Conservation (phyloP, 2,797 vertebrate genomes). For the Enteromius thamalakanensis region DNA sequence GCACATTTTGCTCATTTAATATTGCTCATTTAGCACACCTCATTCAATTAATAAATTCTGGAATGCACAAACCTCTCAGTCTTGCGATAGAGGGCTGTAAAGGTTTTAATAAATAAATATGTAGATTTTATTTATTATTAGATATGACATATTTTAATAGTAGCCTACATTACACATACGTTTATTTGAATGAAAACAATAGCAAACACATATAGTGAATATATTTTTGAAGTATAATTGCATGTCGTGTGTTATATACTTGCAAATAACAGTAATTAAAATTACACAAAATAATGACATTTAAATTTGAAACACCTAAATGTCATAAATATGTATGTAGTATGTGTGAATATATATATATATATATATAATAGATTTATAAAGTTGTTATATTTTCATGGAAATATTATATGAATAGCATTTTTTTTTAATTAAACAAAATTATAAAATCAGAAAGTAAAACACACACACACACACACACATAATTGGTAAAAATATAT, state of each 20-base stretch:
- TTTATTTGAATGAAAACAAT: not conserved
- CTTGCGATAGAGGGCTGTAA: not conserved
- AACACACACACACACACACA: too few species aligned
- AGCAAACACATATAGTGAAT: not conserved
- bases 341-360: not conserved
- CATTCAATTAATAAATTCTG: not conserved
- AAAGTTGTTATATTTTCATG: not conserved
- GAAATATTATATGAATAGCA: not conserved
- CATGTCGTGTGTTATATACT: not conserved
- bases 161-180: not conserved
- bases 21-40: too few species aligned
- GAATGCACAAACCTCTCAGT: not conserved
- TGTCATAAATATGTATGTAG: not conserved
- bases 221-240: too few species aligned
- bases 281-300: not conserved
- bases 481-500: not conserved
- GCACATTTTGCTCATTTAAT: not conserved
- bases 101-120: not conserved
- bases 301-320: not conserved
- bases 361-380: not conserved
- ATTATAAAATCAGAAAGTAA: not conserved
- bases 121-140: not conserved
- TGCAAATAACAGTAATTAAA: not conserved
- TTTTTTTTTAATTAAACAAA: not conserved
- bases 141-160: not conserved